Evolutionary conservation across 1,140 invertebrate species (phyloP).

Genomic region (Mesaphorura yosii): DNA sequence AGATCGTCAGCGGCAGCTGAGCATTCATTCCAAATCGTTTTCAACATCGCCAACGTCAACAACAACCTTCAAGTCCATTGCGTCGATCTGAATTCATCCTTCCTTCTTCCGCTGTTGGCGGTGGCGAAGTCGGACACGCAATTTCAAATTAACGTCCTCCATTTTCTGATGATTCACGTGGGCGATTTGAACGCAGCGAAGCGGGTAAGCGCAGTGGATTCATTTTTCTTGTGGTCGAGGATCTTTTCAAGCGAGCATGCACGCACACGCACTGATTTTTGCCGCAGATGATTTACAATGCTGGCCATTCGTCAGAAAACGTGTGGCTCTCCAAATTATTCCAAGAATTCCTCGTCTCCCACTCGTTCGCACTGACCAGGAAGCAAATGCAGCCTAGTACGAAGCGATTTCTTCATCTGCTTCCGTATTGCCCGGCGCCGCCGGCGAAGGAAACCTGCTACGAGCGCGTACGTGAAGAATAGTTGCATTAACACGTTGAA

Average conservation of each 20-base stretch:
- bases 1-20: not conserved
- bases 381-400: slow-evolving; percentile 58
- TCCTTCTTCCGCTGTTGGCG: slow-evolving; percentile 14
- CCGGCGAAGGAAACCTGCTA: too few relatives aligned
- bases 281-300: slow-evolving; percentile 22
- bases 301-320: slow-evolving; percentile 17
- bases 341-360: slow-evolving; percentile 63
- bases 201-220: slow-evolving; percentile 42
- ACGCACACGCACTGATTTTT: not conserved
- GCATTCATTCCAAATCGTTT: too few relatives aligned
- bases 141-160: slow-evolving; percentile 54
- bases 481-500: too few relatives aligned
- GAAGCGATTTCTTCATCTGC: slow-evolving; percentile 47
- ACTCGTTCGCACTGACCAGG: slow-evolving; percentile 55
- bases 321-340: slow-evolving; percentile 45
- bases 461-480: too few relatives aligned
- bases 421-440: slow-evolving; percentile 50
- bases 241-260: not conserved
- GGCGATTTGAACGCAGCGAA: slow-evolving; percentile 56
- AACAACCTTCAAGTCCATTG: too few relatives aligned
- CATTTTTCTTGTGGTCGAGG: not conserved
- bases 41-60: too few relatives aligned
- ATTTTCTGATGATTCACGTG: slow-evolving; percentile 63
- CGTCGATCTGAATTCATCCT: slow-evolving; percentile 20
- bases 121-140: slow-evolving; percentile 1